Evolutionary conservation across 2,113 vertebrate species (phyloP), one percentile per base, ranked within the genome.

Genomic region (Platycercus adscitus): DNA sequence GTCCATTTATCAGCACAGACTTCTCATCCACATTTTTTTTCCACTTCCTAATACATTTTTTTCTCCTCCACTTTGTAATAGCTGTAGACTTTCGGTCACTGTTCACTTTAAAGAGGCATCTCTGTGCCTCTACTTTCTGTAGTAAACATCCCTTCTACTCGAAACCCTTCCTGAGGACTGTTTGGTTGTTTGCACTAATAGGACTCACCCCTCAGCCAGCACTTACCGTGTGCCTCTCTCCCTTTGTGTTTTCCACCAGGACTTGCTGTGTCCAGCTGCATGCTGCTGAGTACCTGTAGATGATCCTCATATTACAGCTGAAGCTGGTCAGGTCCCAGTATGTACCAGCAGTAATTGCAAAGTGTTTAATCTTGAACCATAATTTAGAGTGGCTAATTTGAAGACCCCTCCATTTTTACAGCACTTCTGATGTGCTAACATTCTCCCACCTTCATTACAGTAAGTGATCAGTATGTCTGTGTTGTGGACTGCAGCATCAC

Each of bases 201-300:
- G n/a, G 9, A 11, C 33, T 76, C 29, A 5, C 11, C 23, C 53
- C 19, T 81, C 9, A 13, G 25, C 17, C 60, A 29, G 35, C 2
- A 1, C 8, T 73, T 58, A 37, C 72, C 3, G 0, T 0, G 4
- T 64, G 39, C 17, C 6, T 50, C 29, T 41, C 24, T 39, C 19
- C 58, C 43, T 43, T 49, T 28, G 14, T 7, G 2, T 33, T 61
- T 63, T 26, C 25, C 80, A 50, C 7, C 35, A 55, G 81, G 53
- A 43, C 31, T 47, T 77, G 37, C 26, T 6, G 1, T 55, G 16
- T 33, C 41, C 28, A 39, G 0, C 55, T 71, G 17, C 43, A 56
- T 2, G 1, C 11, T 71, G 66, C 70, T 20, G 31, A 68, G 44
- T 49, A n/a, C 50, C 18, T 86, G 47, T 19, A 35, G 33, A 23